phyloP scores from a whole-genome alignment of 2,113 vertebrate genomes.

The Triplophysa rosa region DNA sequence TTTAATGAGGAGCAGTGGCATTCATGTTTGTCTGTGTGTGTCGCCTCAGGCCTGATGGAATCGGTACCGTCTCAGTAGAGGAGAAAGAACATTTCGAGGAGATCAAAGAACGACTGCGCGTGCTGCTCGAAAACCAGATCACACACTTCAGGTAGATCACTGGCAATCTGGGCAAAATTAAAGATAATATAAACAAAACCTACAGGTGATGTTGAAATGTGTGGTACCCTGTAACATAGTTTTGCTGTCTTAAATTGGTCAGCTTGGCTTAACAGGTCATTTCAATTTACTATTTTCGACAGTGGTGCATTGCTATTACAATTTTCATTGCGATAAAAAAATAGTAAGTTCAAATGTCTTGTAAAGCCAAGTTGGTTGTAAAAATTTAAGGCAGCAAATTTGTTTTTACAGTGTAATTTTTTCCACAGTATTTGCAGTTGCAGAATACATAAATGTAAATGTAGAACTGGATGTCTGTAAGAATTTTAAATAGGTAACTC shows the following conservation, averaged over 20 bases:
- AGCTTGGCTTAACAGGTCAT: too few relatives aligned
- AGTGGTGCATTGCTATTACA: too few relatives aligned
- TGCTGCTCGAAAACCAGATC: conserved; percentile 97
- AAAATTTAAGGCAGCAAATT: too few relatives aligned
- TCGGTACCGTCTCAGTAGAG: conserved; percentile 94
- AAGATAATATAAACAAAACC: not conserved
- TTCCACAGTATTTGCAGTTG: not conserved
- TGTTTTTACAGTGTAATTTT: not conserved
- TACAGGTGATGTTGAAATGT: not conserved
- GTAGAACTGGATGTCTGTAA: not conserved
- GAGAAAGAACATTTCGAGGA: conserved; percentile 96
- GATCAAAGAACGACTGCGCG: conserved; percentile 94
- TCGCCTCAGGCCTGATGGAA: conserved; percentile 88
- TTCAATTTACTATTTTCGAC: too few relatives aligned
- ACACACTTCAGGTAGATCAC: conserved; percentile 92
- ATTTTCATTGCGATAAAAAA: too few relatives aligned
- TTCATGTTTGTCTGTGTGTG: conserved; percentile 25
- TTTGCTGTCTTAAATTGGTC: too few relatives aligned
- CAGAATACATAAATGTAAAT: not conserved
- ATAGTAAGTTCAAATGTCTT: too few relatives aligned
- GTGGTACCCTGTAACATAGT: not conserved
- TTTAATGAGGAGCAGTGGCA: conserved; percentile 12
- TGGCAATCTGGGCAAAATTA: not conserved
- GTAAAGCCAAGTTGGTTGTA: too few relatives aligned
- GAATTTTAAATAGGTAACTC: too few relatives aligned